These are phyloP conservation scores for Panzeria rudis DNA, from an alignment of 2,888 invertebrate genomes.

Conservation along the genomic window DNA sequence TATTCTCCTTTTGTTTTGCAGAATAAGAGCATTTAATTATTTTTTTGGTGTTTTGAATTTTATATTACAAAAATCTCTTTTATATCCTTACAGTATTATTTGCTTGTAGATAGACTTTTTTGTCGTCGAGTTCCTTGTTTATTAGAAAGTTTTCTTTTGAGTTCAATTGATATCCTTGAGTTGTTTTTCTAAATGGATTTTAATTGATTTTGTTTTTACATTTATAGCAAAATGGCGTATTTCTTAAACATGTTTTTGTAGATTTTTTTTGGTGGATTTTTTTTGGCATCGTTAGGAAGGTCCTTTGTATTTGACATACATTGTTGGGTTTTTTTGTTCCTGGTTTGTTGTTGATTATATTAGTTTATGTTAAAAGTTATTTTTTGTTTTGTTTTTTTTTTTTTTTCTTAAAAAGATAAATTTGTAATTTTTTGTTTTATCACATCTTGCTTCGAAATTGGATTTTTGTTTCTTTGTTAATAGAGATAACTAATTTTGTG, in stretches of 20 bases:
- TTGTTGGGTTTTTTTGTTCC: slow-evolving; percentile 12
- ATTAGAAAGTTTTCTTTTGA: slow-evolving; percentile 39
- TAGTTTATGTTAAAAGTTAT: slow-evolving; percentile 4
- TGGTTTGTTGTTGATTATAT: neutral
- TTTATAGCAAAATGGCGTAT: slow-evolving; percentile 70
- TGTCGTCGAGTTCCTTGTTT: slow-evolving; percentile 23
- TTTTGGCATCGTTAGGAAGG: slow-evolving; percentile 7
- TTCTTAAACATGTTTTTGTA: slow-evolving; percentile 56
- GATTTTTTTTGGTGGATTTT: slow-evolving; percentile 8
- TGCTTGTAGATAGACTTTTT: neutral
- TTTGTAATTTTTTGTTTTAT: slow-evolving; percentile 51
- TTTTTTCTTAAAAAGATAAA: neutral
- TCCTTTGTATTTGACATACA: slow-evolving; percentile 48
- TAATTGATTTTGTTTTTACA: slow-evolving; percentile 34
- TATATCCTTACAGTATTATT: slow-evolving; percentile 71
- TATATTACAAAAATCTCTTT: slow-evolving; percentile 39
- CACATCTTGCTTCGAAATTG: slow-evolving; percentile 62
- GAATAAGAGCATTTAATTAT: slow-evolving; percentile 26
- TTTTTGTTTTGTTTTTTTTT: slow-evolving; percentile 41
- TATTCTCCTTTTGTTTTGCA: slow-evolving; percentile 8
- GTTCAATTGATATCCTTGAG: slow-evolving; percentile 39
- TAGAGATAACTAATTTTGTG: slow-evolving; percentile 38
- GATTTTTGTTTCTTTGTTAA: slow-evolving; percentile 26
- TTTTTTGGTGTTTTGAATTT: slow-evolving; percentile 21
- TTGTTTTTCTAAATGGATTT: slow-evolving; percentile 32